These are phyloP conservation scores for Epinephelus coioides DNA, from an alignment of 2,797 vertebrate genomes.

Conservation along the genomic window DNA sequence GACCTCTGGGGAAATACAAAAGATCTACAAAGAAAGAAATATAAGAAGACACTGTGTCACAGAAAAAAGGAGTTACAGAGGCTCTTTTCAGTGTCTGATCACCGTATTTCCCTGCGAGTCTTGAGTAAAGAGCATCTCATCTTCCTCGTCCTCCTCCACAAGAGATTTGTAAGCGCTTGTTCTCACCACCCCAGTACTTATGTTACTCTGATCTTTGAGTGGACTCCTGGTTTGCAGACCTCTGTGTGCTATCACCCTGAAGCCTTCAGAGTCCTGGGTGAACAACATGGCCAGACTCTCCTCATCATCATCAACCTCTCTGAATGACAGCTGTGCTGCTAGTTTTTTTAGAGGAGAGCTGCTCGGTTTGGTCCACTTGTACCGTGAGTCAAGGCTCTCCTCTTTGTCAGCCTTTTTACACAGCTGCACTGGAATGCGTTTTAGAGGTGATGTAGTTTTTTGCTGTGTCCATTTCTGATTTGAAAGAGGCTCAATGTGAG, in stretches of 20 bases:
- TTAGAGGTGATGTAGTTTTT: conserved; percentile 47
- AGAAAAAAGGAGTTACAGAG: not conserved
- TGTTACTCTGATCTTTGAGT: conserved; percentile 74
- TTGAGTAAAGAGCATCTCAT: conserved; percentile 91
- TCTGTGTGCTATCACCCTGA: conserved; percentile 88
- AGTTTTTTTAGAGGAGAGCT: conserved; percentile 58
- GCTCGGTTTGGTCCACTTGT: conserved; percentile 36
- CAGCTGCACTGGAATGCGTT: conserved; percentile 18
- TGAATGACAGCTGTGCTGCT: not conserved
- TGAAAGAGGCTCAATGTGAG: conserved; percentile 26
- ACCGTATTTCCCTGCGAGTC: conserved; percentile 94
- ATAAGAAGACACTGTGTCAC: not conserved
- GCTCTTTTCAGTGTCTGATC: conserved; percentile 88
- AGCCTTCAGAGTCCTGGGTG: conserved; percentile 93
- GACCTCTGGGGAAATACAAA: not conserved
- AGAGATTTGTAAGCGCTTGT: conserved; percentile 6
- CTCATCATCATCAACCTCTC: conserved; percentile 39
- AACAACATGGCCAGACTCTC: conserved; percentile 84
- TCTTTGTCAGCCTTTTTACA: conserved; percentile 52
- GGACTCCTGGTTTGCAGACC: conserved; percentile 55
- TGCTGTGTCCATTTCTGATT: conserved; percentile 29
- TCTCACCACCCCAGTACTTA: not conserved
- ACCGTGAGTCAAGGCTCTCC: conserved; percentile 28
- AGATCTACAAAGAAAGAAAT: not conserved
- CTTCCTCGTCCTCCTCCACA: conserved; percentile 65